Evolutionary conservation across 2,797 vertebrate species (phyloP).

Genomic region (Masticophis lateralis): DNA sequence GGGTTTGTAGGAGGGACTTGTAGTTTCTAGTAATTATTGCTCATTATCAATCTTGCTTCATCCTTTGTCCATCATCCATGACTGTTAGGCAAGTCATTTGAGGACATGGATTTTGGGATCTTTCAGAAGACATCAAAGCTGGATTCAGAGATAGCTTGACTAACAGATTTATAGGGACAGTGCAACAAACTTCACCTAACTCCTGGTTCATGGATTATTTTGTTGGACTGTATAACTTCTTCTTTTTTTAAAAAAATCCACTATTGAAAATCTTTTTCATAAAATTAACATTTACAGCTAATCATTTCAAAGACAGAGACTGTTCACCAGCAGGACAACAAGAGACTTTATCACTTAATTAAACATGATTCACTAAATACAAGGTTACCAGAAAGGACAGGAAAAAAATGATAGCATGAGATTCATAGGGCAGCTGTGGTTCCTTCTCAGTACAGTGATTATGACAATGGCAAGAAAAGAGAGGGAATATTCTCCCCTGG

Average conservation of each 20-base stretch:
- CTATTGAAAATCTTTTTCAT: not conserved
- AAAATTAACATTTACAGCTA: not conserved
- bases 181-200: not conserved
- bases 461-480: conserved; percentile 16
- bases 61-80: not conserved
- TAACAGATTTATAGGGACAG: not conserved
- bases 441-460: conserved; percentile 4
- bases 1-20: not conserved
- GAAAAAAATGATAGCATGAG: not conserved
- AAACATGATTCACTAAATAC: not conserved
- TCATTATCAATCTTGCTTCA: not conserved
- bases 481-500: not conserved
- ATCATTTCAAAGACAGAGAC: not conserved
- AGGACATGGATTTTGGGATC: not conserved
- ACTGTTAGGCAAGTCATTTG: not conserved
- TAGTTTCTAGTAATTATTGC: not conserved
- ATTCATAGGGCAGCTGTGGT: conserved; percentile 21
- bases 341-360: not conserved
- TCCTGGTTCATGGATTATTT: not conserved
- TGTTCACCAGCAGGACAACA: not conserved
- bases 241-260: not conserved
- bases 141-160: not conserved
- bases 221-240: not conserved
- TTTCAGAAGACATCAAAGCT: not conserved
- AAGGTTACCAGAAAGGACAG: not conserved